Percentiles rank a stretch among this genome's conserved stretches.
phyloP scores from a whole-genome alignment of 2,888 invertebrate genomes.

The Melieria omissa region DNA sequence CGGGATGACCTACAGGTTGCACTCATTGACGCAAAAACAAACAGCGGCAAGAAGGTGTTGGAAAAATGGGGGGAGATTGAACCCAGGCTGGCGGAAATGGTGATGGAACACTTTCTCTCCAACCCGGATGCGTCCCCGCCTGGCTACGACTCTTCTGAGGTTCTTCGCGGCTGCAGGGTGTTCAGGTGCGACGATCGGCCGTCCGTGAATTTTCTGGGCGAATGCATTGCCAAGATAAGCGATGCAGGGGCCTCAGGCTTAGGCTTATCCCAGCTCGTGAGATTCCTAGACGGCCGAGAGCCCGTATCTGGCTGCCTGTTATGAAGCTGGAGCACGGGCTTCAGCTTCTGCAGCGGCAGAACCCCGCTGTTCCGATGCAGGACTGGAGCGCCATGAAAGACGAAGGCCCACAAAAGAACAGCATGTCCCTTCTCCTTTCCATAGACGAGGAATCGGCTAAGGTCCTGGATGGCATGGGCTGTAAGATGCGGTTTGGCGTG shows the following conservation, averaged over 20 bases:
- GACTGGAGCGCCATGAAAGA: too few relatives aligned
- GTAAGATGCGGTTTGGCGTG: too few relatives aligned
- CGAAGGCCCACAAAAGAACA: too few relatives aligned
- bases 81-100: constrained; percentile 5
- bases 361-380: too few relatives aligned
- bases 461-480: too few relatives aligned
- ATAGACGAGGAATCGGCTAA: too few relatives aligned
- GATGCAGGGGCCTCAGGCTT: too few relatives aligned
- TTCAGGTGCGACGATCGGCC: constrained; percentile 14
- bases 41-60: constrained; percentile 10
- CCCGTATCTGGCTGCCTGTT: neutral
- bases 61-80: constrained; percentile 12
- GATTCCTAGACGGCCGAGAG: too few relatives aligned
- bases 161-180: constrained; percentile 15
- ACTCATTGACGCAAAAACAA: constrained; percentile 1
- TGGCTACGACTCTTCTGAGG: constrained; percentile 9
- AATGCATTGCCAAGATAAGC: constrained; percentile 2
- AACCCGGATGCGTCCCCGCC: neutral
- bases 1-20: constrained; percentile 6
- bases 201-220: constrained; percentile 5
- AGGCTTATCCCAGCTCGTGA: too few relatives aligned
- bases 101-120: constrained; percentile 8
- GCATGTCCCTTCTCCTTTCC: too few relatives aligned
- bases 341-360: neutral
- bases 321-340: constrained; percentile 6